Percentiles rank a stretch among this genome's conserved stretches.
Evolutionary conservation across 2,797 vertebrate genomes (phyloP).

Genomic region (Helarctos malayanus): DNA sequence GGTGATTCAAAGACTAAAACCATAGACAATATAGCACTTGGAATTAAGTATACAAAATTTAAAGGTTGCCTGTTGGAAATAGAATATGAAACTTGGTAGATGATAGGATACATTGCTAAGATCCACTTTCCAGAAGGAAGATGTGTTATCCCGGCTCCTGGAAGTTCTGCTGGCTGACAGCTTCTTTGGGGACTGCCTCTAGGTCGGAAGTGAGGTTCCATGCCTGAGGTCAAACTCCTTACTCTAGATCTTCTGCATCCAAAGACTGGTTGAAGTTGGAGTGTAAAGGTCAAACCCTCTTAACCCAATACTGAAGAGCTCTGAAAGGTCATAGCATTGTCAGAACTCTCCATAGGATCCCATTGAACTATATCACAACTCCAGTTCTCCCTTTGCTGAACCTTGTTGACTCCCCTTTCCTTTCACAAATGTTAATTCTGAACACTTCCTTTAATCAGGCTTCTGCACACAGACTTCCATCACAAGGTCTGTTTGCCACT

Average conservation of each 20-base stretch:
- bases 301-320: neutral
- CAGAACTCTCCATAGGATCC: neutral
- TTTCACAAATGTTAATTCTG: neutral
- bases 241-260: neutral
- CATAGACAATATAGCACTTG: neutral
- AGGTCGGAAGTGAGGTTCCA: neutral
- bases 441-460: neutral
- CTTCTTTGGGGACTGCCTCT: neutral
- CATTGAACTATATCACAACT: neutral
- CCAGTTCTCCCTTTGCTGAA: neutral
- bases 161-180: accelerated
- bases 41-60: neutral
- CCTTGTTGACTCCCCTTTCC: neutral
- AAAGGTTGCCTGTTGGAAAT: neutral
- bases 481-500: neutral
- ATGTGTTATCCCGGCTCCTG: accelerated
- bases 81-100: neutral
- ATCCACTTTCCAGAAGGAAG: neutral
- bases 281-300: neutral
- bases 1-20: neutral
- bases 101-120: neutral
- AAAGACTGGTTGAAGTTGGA: neutral
- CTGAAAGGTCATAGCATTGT: neutral
- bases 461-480: neutral
- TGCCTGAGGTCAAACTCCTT: neutral